Evolutionary conservation across 2,797 vertebrate species (phyloP).

Genomic region (Argyrosomus regius): DNA sequence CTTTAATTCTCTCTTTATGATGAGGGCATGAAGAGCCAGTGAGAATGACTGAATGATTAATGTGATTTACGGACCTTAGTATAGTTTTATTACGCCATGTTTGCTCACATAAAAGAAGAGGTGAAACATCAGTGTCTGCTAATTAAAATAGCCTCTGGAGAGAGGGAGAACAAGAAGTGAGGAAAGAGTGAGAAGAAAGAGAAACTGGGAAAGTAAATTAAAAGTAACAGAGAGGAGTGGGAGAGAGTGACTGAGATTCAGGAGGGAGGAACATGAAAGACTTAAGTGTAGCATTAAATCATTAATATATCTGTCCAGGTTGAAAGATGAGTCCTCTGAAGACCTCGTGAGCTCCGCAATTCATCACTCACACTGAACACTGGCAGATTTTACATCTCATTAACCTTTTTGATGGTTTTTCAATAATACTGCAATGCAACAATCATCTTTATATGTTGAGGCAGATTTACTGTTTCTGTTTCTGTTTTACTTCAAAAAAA

Average conservation of each 20-base stretch:
- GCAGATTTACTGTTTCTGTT: constrained; percentile 11
- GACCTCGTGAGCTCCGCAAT: constrained; percentile 14
- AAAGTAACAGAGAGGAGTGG: constrained; percentile 33
- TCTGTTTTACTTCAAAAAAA: constrained; percentile 3
- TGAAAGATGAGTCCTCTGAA: constrained; percentile 50
- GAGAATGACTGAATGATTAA: background rate
- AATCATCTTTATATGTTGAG: background rate
- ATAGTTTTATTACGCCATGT: background rate
- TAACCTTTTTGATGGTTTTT: constrained; percentile 38
- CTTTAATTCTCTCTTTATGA: constrained; percentile 13
- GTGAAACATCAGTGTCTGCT: constrained; percentile 19
- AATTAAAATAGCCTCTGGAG: constrained; percentile 23
- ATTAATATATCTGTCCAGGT: constrained; percentile 42
- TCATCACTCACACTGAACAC: constrained; percentile 30
- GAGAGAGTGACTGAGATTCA: constrained; percentile 18
- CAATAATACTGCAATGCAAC: background rate
- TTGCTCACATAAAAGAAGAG: constrained; percentile 24
- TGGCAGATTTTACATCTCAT: constrained; percentile 45
- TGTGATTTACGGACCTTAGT: constrained; percentile 17
- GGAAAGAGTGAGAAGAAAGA: constrained; percentile 5
- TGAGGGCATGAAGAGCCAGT: background rate
- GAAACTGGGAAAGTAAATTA: constrained; percentile 17
- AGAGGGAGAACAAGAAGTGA: background rate
- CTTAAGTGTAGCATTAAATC: constrained; percentile 40
- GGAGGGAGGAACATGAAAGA: constrained; percentile 34